Evolutionary conservation across 37 sponge, comb jelly and placozoan genomes (phyloP), one percentile per base, ranked within the genome.

Genomic region (Petrosia ficiformis): DNA sequence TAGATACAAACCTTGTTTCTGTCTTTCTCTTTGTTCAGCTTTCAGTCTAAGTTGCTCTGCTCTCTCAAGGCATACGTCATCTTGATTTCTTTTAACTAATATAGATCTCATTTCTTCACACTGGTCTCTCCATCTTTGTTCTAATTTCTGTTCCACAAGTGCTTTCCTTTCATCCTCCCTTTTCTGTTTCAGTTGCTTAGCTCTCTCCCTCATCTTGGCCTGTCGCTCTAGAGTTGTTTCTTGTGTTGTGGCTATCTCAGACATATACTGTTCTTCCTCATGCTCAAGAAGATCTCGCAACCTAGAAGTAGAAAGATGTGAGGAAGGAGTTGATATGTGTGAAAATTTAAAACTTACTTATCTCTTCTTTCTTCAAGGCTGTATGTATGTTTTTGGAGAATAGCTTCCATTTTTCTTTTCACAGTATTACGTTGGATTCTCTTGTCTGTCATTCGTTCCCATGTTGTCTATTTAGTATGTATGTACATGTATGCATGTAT

Each of bases 151-250:
- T 59, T 96, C 91, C 24, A 96, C 97, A 38, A 90, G 57, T 28
- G 81, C 84, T 11, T 82, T 82, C 75, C 97, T 85, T 76, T 96
- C 95, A 22, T 44, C 42, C 81, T 96, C 97, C 33, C 97, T 83
- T 76, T 84, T 86, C 59, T 96, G 94, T 57, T 73, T 79, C 24
- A 96, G 77, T 16, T 38, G 54, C 43, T 73, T 87, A 21, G 95
- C 97, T 65, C 94, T 80, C 75, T 93, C 97, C 26, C 94, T 86
- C 96, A 98, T 95, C 74, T 75, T 86, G 6, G 97, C 97, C 75
- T 95, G 99, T 63, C 91, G 40, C 64, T 98, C 99, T 59, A 92
- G 74, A 3, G 69, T 64, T 16, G 96, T 98, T 78, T 98, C 99
- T 39, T 95, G 72, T 40, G 64, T 79, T 34, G 37, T 26, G 6